These are phyloP conservation scores for Bacillus rossius DNA, from an alignment of 1,140 invertebrate species.

Conservation along the genomic window DNA sequence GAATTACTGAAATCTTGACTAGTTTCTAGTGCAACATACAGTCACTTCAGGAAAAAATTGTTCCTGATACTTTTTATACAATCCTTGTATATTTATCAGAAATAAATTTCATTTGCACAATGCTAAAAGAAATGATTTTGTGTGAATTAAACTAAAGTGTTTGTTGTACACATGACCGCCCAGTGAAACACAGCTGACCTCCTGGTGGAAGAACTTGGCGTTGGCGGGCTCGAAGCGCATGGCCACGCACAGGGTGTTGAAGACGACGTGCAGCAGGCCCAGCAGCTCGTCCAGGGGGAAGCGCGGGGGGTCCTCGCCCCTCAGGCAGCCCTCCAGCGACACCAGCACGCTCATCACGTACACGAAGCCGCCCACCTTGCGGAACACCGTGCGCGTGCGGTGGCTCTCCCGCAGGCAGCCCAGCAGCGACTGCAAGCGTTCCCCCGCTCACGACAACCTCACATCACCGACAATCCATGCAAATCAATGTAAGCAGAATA, in stretches of 20 bases:
- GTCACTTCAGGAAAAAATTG: too few relatives aligned
- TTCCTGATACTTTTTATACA: too few relatives aligned
- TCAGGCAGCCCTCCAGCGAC: conserved; percentile 81
- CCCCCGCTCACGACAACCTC: too few relatives aligned
- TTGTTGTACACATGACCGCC: too few relatives aligned
- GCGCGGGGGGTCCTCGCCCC: conserved; percentile 23
- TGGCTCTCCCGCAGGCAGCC: conserved; percentile 91
- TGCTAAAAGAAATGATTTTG: too few relatives aligned
- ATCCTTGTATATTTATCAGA: too few relatives aligned
- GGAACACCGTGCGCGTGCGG: conserved; percentile 91
- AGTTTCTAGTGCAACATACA: too few relatives aligned
- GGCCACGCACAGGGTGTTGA: conserved; percentile 92
- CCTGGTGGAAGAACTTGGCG: conserved; percentile 95
- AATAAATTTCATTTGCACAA: too few relatives aligned
- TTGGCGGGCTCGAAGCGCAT: conserved; percentile 99
- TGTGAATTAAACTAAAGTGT: too few relatives aligned
- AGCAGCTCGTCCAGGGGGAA: conserved; percentile 54
- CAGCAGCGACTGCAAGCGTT: conserved; percentile 59
- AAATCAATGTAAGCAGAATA: too few relatives aligned
- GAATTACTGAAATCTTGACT: too few relatives aligned
- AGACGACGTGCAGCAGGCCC: conserved; percentile 79
- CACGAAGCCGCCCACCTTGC: conserved; percentile 94
- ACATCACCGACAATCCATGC: too few relatives aligned
- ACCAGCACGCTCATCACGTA: conserved; percentile 95
- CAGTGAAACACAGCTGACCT: conserved; percentile 50